Conservation (phyloP, 2,797 vertebrate genomes). For the Cheirogaleus major region DNA sequence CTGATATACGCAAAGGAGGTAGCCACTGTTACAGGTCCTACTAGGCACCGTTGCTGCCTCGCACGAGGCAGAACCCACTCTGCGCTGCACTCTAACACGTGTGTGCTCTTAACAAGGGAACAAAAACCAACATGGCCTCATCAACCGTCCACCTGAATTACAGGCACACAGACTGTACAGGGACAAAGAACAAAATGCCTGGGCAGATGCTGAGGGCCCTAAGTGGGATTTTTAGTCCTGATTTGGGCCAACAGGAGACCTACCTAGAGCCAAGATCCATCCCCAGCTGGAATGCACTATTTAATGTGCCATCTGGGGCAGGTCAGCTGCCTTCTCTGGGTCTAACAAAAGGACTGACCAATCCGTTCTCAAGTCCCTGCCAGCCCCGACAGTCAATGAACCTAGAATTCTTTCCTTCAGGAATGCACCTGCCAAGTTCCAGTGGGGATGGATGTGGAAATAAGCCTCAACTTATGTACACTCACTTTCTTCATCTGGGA, state of each 20-base stretch:
- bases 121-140: not conserved
- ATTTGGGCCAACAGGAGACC: not conserved
- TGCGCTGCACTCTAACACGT: fast-evolving
- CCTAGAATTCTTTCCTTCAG: not conserved
- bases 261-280: not conserved
- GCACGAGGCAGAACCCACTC: not conserved
- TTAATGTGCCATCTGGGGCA: not conserved
- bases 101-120: not conserved
- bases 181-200: not conserved
- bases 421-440: not conserved
- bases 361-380: not conserved
- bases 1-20: not conserved
- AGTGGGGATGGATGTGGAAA: not conserved
- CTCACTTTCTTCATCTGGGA: not conserved
- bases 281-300: not conserved
- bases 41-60: fast-evolving
- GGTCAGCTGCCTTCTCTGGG: not conserved
- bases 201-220: not conserved
- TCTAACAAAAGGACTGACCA: not conserved
- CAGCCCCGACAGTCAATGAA: not conserved
- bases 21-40: not conserved
- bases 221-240: too few relatives aligned
- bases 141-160: not conserved
- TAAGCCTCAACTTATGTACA: not conserved
- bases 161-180: not conserved